These are phyloP conservation scores for Cantharis rustica DNA, from an alignment of 2,888 invertebrate species.

Conservation along the genomic window DNA sequence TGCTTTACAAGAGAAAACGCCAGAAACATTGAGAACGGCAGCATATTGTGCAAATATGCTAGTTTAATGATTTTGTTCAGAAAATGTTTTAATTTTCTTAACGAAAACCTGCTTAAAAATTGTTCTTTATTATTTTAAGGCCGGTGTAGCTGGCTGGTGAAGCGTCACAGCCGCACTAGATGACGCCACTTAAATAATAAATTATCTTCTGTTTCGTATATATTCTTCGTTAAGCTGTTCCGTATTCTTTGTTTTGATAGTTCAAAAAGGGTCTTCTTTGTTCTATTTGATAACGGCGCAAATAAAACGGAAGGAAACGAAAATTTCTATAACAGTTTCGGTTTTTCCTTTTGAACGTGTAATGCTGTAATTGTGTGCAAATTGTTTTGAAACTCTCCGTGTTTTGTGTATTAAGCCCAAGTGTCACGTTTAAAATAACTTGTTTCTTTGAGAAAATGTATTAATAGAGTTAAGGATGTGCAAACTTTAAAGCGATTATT, in stretches of 20 bases:
- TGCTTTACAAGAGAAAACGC: conserved; percentile 10
- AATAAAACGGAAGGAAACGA: not conserved
- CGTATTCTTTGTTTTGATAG: not conserved
- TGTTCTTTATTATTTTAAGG: not conserved
- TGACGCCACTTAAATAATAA: not conserved
- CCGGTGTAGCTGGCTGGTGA: too few species aligned
- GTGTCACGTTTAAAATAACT: not conserved
- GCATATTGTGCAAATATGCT: conserved; percentile 17
- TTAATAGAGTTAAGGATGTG: conserved; percentile 21
- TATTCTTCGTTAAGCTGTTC: not conserved
- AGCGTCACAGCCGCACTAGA: not conserved
- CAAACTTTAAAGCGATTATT: conserved; percentile 24
- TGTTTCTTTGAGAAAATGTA: conserved; percentile 13
- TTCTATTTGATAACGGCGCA: not conserved
- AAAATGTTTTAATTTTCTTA: not conserved
- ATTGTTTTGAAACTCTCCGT: not conserved
- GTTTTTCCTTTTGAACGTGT: not conserved
- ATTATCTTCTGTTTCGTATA: not conserved
- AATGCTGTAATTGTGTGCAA: not conserved
- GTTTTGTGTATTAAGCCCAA: not conserved
- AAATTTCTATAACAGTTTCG: not conserved
- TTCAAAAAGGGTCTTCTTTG: not conserved
- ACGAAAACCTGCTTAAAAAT: not conserved
- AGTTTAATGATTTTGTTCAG: conserved; percentile 7
- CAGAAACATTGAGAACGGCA: conserved; percentile 7